phyloP scores from a whole-genome alignment of 1,140 invertebrate species.

The Cydia amplana region DNA sequence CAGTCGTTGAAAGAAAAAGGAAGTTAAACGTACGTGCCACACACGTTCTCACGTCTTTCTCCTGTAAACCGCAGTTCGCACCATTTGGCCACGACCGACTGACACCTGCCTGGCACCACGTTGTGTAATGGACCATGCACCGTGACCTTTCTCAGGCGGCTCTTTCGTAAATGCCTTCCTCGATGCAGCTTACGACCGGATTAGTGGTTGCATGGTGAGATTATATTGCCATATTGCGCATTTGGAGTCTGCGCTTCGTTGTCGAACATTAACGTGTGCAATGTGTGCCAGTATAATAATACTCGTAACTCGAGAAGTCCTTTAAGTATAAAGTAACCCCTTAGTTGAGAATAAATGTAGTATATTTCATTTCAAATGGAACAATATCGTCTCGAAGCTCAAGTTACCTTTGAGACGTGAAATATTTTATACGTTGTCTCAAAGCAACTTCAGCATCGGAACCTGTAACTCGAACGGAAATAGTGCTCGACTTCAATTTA shows the following conservation, averaged over 20 bases:
- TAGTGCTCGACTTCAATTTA: conserved; percentile 12
- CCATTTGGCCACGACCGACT: conserved; percentile 42
- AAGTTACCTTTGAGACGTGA: conserved; percentile 13
- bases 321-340: conserved; percentile 3
- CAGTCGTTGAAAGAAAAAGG: not conserved
- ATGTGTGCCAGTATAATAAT: not conserved
- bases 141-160: conserved; percentile 47
- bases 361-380: not conserved
- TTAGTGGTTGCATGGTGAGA: conserved; percentile 6
- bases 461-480: conserved; percentile 33
- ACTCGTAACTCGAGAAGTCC: not conserved
- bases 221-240: conserved; percentile 12
- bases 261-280: not conserved
- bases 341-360: not conserved
- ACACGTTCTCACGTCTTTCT: conserved; percentile 41
- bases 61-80: conserved; percentile 31
- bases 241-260: not conserved
- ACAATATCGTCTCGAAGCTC: conserved; percentile 8
- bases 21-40: not conserved
- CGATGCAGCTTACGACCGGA: not conserved
- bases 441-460: conserved; percentile 13
- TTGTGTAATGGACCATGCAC: conserved; percentile 47
- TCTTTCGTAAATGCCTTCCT: conserved; percentile 8
- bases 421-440: conserved; percentile 19
- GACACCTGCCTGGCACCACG: conserved; percentile 39